Evolutionary conservation across 2,113 vertebrate genomes (phyloP).

Genomic region (Motacilla alba): DNA sequence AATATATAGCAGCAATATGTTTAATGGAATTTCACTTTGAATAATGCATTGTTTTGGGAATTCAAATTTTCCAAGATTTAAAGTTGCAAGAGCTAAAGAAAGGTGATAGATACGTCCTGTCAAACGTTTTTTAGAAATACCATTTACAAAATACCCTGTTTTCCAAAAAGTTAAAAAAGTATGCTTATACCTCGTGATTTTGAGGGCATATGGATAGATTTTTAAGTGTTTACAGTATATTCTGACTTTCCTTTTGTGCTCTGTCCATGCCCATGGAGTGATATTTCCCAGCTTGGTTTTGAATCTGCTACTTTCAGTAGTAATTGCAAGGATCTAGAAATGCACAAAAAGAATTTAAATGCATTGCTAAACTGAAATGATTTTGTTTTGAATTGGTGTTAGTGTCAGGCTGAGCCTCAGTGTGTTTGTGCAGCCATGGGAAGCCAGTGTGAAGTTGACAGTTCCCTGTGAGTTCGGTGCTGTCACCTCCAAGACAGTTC

Average conservation of each 20-base stretch:
- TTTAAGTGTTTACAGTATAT: neutral
- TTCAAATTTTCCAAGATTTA: neutral
- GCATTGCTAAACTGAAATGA: neutral
- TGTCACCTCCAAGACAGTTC: accelerated
- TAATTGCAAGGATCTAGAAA: neutral
- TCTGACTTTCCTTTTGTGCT: neutral
- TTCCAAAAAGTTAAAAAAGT: neutral
- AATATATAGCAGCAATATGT: neutral
- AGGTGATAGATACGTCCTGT: neutral
- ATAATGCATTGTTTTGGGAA: neutral
- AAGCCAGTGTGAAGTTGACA: neutral
- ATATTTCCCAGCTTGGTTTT: neutral
- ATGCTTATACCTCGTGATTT: neutral
- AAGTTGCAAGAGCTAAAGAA: neutral
- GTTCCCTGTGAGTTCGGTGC: neutral
- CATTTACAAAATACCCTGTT: neutral
- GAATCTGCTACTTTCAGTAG: neutral
- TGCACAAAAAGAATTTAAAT: neutral
- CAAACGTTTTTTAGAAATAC: neutral
- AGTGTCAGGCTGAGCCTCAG: neutral
- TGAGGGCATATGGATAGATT: neutral
- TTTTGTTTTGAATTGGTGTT: neutral
- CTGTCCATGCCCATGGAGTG: accelerated
- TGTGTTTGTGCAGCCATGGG: neutral
- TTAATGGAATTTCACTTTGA: neutral